Conservation (phyloP, 2,113 vertebrate genomes). For the Sturnus vulgaris region DNA sequence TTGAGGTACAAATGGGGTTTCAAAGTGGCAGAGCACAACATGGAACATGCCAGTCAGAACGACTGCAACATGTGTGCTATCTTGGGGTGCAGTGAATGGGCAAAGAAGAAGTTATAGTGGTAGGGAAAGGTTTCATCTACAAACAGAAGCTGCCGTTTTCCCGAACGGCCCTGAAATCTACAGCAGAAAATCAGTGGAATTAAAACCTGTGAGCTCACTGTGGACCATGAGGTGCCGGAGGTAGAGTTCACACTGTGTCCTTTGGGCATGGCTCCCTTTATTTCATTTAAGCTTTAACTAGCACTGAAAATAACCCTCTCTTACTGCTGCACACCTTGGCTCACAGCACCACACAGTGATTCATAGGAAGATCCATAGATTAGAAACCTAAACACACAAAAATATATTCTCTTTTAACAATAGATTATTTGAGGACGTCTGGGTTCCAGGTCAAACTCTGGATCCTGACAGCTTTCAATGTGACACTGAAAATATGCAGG, state of each 20-base stretch:
- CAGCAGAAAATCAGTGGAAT: conserved; percentile 78
- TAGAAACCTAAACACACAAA: not conserved
- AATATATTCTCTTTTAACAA: not conserved
- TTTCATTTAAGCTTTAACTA: not conserved
- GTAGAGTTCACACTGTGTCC: conserved; percentile 21
- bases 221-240: conserved; percentile 82
- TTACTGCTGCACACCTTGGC: not conserved
- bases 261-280: not conserved
- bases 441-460: not conserved
- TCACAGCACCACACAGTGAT: not conserved
- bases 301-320: not conserved
- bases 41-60: not conserved
- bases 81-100: not conserved
- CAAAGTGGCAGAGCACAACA: not conserved
- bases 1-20: not conserved
- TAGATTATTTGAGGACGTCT: not conserved
- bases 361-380: not conserved
- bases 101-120: not conserved
- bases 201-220: conserved; percentile 82
- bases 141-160: conserved; percentile 80
- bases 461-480: not conserved
- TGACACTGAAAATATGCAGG: not conserved
- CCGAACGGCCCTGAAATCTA: conserved; percentile 88
- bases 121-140: not conserved
- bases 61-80: not conserved